These are phyloP conservation scores for Boulengerochromis microlepis DNA, from an alignment of 2,113 vertebrate genomes.

Conservation along the genomic window DNA sequence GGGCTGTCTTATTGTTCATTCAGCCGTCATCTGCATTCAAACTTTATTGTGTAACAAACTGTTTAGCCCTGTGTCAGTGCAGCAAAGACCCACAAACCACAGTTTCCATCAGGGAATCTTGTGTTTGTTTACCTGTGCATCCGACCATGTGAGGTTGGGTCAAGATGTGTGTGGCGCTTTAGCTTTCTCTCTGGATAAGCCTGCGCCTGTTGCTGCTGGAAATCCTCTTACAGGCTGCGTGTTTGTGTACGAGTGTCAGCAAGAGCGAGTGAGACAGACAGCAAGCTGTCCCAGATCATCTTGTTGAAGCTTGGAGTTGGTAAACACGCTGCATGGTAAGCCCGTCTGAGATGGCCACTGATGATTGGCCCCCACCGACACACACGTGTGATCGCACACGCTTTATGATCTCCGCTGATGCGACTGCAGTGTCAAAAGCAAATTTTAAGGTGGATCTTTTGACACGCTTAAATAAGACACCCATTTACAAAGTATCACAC, in stretches of 20 bases:
- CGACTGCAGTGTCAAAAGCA: background rate
- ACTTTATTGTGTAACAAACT: background rate
- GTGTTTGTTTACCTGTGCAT: background rate
- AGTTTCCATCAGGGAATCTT: background rate
- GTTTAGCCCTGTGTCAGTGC: background rate
- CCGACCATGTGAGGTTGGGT: conserved; percentile 6
- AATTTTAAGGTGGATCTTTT: background rate
- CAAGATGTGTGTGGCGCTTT: conserved; percentile 23
- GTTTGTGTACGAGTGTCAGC: background rate
- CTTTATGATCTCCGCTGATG: background rate
- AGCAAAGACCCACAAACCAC: background rate
- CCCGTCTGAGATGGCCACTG: conserved; percentile 44
- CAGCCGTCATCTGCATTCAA: background rate
- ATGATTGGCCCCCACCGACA: conserved; percentile 16
- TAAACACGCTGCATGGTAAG: conserved; percentile 63
- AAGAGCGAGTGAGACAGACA: background rate
- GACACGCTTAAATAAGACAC: conserved; percentile 22
- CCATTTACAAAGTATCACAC: background rate
- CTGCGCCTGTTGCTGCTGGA: conserved; percentile 31
- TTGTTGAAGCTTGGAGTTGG: conserved; percentile 50
- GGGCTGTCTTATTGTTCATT: background rate
- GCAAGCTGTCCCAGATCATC: conserved; percentile 54
- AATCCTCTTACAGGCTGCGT: conserved; percentile 59
- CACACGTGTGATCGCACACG: background rate
- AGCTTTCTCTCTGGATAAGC: conserved; percentile 32